Base-by-base conservation (phyloP, 2,797 vertebrate species). In the Decapterus maruadsi region DNA sequence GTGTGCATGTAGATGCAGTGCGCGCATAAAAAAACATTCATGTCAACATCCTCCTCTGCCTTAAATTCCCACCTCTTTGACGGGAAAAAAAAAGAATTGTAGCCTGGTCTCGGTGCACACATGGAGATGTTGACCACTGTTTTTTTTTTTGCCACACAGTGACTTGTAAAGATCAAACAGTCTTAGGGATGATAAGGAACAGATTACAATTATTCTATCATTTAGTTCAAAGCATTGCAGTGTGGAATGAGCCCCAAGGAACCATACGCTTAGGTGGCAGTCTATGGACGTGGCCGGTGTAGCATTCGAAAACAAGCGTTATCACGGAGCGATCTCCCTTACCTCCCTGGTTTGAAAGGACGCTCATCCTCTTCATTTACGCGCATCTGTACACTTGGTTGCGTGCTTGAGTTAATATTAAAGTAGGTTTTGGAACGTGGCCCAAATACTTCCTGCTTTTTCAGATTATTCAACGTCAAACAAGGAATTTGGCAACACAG, bases 381-480 rank as follows among this genome's bases (percentile, higher is more conserved):
- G 93, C 61, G 85, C 93, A 94, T 95, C 93, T 93, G 90, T 91
- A 93, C 93, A 93, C 95, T 94, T 89, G 91, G 90, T 88, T 93
- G 88, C 89, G 83, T 93, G 95, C 94, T 93, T 94, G 90, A 93
- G 85, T 95, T 94, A 87, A 93, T 90, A 86, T 90, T 91, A 94
- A 94, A 94, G 94, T 95, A 86, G 54, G 77, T 89, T 91, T 91
- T 94, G 93, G 89, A 90, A 81, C 62, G 71, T 36, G 78, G 86
- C 88, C 92, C 75, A 91, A 92, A 90, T 90, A 90, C 91, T 94
- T 95, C 91, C 92, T 92, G 92, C 83, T 84, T 89, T 84, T 85
- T 84, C 71, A 87, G 65, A 91, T 84, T 80, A 82, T 85, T 84
- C 69, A 80, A 72, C 48, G 75, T 84, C 87, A 86, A 89, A 83